A percentile compares a stretch with the other conserved stretches of the same genome.
Conservation (phyloP, 1,140 invertebrate species). For the Heliconius hermathena region DNA sequence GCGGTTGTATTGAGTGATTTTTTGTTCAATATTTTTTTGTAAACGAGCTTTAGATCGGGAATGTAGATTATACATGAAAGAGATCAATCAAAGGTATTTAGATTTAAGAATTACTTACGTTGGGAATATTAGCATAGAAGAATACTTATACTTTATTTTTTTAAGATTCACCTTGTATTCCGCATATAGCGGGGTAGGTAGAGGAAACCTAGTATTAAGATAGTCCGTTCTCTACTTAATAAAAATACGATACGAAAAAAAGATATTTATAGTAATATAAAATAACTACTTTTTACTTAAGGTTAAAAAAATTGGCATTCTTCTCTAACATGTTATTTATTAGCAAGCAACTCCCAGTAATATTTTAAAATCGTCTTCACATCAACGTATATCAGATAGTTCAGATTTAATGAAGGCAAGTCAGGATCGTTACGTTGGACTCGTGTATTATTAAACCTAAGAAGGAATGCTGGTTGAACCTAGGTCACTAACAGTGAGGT, state of each 20-base stretch:
- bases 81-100: background rate
- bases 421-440: slow-evolving; percentile 66
- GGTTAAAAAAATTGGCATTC: no score
- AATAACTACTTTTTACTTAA: background rate
- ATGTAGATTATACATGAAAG: slow-evolving; percentile 22
- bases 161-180: no score
- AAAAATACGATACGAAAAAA: no score
- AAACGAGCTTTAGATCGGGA: slow-evolving; percentile 25
- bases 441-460: slow-evolving; percentile 76
- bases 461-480: slow-evolving; percentile 68
- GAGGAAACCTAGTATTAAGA: no score
- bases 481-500: slow-evolving; percentile 67
- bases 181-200: no score
- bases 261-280: background rate
- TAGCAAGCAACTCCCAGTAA: background rate
- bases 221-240: no score
- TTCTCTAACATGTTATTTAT: no score
- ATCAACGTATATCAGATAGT: slow-evolving; percentile 27
- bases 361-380: background rate
- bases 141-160: no score
- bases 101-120: background rate
- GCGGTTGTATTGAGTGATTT: slow-evolving; percentile 33
- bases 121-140: background rate
- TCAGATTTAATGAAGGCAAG: slow-evolving; percentile 69
- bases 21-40: slow-evolving; percentile 32